These are phyloP conservation scores for Aleiodes leptofemur DNA, from an alignment of 2,888 invertebrate species.

Conservation along the genomic window DNA sequence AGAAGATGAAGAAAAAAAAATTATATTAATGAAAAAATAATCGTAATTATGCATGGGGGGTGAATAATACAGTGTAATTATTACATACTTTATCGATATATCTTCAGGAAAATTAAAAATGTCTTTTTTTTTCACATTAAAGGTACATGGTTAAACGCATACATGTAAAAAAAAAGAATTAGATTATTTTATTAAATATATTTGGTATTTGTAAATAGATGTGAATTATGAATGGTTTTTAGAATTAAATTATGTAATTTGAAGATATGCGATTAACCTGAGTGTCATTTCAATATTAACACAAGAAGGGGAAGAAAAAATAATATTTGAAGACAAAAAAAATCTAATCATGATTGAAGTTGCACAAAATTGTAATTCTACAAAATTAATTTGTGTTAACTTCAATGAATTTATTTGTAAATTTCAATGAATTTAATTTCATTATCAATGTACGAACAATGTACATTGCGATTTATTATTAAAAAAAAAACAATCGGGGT, in stretches of 20 bases:
- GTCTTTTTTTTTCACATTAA: not conserved
- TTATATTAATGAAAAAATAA: not conserved
- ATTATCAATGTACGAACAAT: slow-evolving; percentile 17
- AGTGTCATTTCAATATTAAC: too few species aligned
- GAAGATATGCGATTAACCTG: too few species aligned
- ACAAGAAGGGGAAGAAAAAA: too few species aligned
- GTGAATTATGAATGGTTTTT: not conserved
- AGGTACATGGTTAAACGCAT: slow-evolving; percentile 9
- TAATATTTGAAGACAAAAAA: not conserved
- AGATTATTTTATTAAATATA: slow-evolving; percentile 23
- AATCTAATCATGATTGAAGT: slow-evolving; percentile 1
- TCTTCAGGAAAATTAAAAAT: not conserved
- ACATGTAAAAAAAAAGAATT: slow-evolving; percentile 6
- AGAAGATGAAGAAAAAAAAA: not conserved
- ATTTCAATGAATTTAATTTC: slow-evolving; percentile 3
- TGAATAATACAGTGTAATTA: not conserved
- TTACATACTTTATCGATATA: not conserved
- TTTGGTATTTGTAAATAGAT: slow-evolving; percentile 16
- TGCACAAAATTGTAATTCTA: not conserved
- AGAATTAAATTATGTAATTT: too few species aligned
- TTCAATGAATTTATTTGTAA: slow-evolving; percentile 3
- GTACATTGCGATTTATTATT: slow-evolving; percentile 23
- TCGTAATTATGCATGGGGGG: not conserved
- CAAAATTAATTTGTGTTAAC: slow-evolving; percentile 1
- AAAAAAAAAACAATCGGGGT: slow-evolving; percentile 19